Evolutionary conservation across 2,113 vertebrate genomes (phyloP).

Genomic region (Corynorhinus townsendii): DNA sequence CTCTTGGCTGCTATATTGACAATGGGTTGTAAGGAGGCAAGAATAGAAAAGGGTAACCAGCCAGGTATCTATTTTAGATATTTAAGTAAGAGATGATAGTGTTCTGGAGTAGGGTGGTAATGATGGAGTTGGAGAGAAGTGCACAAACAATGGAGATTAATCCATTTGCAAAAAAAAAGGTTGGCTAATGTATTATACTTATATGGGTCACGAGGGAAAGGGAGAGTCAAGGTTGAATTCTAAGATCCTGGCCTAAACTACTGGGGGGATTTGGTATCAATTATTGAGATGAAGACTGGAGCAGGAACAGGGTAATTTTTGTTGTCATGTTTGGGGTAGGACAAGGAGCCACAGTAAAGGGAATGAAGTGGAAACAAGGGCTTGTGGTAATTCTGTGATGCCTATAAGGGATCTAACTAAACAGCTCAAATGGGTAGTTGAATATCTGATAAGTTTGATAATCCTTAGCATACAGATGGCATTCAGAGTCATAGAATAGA

Average conservation of each 20-base stretch:
- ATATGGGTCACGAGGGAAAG: background rate
- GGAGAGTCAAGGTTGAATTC: background rate
- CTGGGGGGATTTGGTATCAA: background rate
- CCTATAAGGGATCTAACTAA: background rate
- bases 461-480: background rate
- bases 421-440: background rate
- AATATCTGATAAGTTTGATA: background rate
- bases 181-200: background rate
- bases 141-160: background rate
- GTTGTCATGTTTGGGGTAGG: background rate
- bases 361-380: background rate
- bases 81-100: background rate
- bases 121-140: background rate
- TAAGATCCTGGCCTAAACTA: background rate
- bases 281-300: background rate
- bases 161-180: background rate
- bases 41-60: background rate
- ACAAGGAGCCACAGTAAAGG: background rate
- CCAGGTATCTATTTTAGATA: background rate
- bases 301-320: background rate
- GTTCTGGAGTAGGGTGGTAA: background rate
- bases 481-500: background rate
- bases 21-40: background rate
- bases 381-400: background rate
- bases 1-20: background rate